phyloP scores from a whole-genome alignment of 2,888 invertebrate genomes.

The Junonia oenone region DNA sequence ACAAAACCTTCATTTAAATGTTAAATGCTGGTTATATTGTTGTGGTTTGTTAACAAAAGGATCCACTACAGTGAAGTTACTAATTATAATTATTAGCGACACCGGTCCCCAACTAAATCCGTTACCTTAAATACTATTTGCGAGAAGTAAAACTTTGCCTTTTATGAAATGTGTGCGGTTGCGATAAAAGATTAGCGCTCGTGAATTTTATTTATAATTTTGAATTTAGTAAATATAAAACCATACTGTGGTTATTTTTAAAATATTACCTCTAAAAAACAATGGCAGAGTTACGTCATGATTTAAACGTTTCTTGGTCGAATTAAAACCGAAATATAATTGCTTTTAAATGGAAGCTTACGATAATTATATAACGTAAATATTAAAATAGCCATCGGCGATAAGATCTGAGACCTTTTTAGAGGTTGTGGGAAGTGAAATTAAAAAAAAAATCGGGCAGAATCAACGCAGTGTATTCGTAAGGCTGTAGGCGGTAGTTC shows the following conservation, averaged over 20 bases:
- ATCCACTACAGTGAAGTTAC: neutral
- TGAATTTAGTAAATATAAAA: neutral
- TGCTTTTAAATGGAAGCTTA: neutral
- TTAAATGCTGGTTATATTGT: neutral
- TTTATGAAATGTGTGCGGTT: conserved; percentile 38
- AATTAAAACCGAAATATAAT: neutral
- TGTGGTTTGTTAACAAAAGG: neutral
- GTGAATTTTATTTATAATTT: neutral
- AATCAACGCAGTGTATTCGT: conserved; percentile 22
- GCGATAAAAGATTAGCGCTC: conserved; percentile 37
- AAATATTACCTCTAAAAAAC: neutral
- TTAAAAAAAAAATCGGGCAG: conserved; percentile 18
- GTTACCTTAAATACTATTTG: neutral
- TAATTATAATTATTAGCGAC: neutral
- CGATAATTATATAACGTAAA: conserved; percentile 3
- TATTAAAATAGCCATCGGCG: conserved; percentile 12
- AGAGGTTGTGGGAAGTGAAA: conserved; percentile 34
- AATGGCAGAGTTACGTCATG: neutral
- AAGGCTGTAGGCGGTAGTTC: conserved; percentile 66
- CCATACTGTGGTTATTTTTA: neutral
- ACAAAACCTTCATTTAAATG: neutral
- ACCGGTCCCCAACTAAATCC: neutral
- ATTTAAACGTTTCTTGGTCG: neutral
- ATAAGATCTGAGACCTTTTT: conserved; percentile 28
- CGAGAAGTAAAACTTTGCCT: conserved; percentile 34